Percentiles rank a stretch among this genome's conserved stretches.
These are phyloP conservation scores for Plumapathes pennacea DNA, from an alignment of 92 coral and sea anemone species.

Conservation along the genomic window DNA sequence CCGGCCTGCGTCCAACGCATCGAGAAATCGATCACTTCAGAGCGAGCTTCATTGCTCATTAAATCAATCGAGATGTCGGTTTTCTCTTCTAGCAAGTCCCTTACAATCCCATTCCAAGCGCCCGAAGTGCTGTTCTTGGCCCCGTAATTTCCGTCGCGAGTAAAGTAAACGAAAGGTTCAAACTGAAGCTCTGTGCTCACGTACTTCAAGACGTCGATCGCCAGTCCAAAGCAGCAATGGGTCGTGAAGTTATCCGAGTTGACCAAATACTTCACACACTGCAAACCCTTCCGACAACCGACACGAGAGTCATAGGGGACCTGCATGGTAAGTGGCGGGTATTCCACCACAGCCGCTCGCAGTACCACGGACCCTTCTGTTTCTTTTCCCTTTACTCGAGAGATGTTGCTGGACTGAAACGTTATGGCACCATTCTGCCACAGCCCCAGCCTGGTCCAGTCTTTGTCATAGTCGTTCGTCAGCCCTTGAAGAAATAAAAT, in stretches of 20 bases:
- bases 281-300: conserved; percentile 67
- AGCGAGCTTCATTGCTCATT: conserved; percentile 88
- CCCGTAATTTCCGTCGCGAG: conserved; percentile 88
- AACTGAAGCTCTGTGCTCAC: conserved; percentile 74
- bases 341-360: conserved; percentile 83
- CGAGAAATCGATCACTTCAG: conserved; percentile 78
- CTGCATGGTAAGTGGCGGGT: conserved; percentile 87
- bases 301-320: conserved; percentile 36
- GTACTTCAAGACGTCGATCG: conserved; percentile 72
- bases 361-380: conserved; percentile 43
- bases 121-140: conserved; percentile 64
- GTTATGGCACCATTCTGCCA: conserved; percentile 53
- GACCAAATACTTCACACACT: conserved; percentile 47
- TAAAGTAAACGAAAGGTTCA: conserved; percentile 72
- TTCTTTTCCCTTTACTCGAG: conserved; percentile 2
- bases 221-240: conserved; percentile 79
- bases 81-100: conserved; percentile 53
- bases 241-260: conserved; percentile 23
- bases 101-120: conserved; percentile 78
- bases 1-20: conserved; percentile 88
- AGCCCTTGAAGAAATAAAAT: conserved; percentile 62
- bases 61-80: conserved; percentile 83
- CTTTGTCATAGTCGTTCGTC: conserved; percentile 17
- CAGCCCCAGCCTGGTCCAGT: conserved; percentile 55
- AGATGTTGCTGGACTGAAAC: conserved; percentile 7